phyloP scores from a whole-genome alignment of 2,113 vertebrate species.

The Gopherus flavomarginatus region DNA sequence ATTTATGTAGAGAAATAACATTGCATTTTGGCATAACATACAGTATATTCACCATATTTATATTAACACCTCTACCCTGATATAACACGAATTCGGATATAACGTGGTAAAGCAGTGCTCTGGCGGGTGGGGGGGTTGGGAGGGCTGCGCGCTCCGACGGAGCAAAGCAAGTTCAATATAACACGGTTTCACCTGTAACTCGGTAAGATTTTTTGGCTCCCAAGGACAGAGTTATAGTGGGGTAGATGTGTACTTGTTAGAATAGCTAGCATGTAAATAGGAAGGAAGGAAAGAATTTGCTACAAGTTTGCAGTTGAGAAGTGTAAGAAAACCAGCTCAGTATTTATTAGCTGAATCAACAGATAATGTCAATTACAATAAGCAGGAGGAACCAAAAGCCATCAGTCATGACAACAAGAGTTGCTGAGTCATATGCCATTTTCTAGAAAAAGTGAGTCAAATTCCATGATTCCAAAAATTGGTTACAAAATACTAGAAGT shows the following conservation, averaged over 20 bases:
- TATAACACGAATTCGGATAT: too few relatives aligned
- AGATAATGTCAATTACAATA: constrained; percentile 9
- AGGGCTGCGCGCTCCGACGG: too few relatives aligned
- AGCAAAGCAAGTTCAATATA: too few relatives aligned
- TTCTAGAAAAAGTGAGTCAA: not conserved
- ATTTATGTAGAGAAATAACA: constrained; percentile 56
- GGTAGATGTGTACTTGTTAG: not conserved
- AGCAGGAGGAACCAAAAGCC: constrained; percentile 5
- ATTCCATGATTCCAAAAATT: not conserved
- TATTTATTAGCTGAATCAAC: constrained; percentile 46
- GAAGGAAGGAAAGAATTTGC: constrained; percentile 35
- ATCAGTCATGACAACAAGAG: constrained; percentile 1
- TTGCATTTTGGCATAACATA: constrained; percentile 53
- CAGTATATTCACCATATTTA: constrained; percentile 48
- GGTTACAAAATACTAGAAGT: not conserved
- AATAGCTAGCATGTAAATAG: constrained; percentile 55
- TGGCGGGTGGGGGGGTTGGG: too few relatives aligned
- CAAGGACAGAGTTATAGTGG: too few relatives aligned
- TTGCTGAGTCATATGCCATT: not conserved
- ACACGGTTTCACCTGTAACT: too few relatives aligned
- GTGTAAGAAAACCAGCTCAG: constrained; percentile 12
- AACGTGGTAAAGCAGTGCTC: too few relatives aligned
- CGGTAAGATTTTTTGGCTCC: too few relatives aligned
- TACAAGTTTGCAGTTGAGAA: not conserved
- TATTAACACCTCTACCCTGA: not conserved